Percentiles rank a stretch among this genome's conserved stretches.
phyloP scores from a whole-genome alignment of 2,888 invertebrate species.

The Lypha dubia region DNA sequence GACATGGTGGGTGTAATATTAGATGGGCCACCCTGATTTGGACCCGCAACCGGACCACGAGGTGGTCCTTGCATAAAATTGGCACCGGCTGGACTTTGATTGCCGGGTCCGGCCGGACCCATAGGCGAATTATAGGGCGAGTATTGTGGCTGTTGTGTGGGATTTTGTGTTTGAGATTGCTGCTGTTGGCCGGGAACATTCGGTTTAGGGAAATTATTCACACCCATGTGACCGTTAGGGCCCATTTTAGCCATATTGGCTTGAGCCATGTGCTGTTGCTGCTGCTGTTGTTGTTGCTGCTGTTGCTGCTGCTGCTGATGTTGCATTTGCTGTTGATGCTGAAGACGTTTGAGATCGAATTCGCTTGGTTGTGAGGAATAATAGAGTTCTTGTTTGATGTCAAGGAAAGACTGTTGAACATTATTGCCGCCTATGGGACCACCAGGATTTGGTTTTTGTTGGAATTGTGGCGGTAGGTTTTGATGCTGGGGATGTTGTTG shows the following conservation, averaged over 20 bases:
- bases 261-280: slow-evolving; percentile 74
- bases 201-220: slow-evolving; percentile 77
- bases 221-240: slow-evolving; percentile 74
- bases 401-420: slow-evolving; percentile 84
- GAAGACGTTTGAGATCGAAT: slow-evolving; percentile 83
- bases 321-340: slow-evolving; percentile 81
- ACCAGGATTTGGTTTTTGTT: slow-evolving; percentile 74
- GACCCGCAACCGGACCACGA: slow-evolving; percentile 74
- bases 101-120: slow-evolving; percentile 84
- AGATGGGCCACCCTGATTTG: slow-evolving; percentile 69
- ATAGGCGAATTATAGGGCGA: slow-evolving; percentile 87
- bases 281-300: slow-evolving; percentile 76
- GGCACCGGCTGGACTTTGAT: slow-evolving; percentile 77
- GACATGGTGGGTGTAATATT: slow-evolving; percentile 76
- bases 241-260: slow-evolving; percentile 80
- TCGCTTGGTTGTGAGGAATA: slow-evolving; percentile 83
- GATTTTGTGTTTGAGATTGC: slow-evolving; percentile 74
- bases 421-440: slow-evolving; percentile 75
- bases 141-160: slow-evolving; percentile 85
- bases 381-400: slow-evolving; percentile 85
- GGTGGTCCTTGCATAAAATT: slow-evolving; percentile 82
- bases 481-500: slow-evolving; percentile 79
- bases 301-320: slow-evolving; percentile 79
- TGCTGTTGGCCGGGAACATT: slow-evolving; percentile 78
- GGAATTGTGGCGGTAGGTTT: slow-evolving; percentile 79